Percentiles rank a stretch among this genome's conserved stretches.
phyloP scores from a whole-genome alignment of 2,113 vertebrate genomes.

The Oncorhynchus tshawytscha region DNA sequence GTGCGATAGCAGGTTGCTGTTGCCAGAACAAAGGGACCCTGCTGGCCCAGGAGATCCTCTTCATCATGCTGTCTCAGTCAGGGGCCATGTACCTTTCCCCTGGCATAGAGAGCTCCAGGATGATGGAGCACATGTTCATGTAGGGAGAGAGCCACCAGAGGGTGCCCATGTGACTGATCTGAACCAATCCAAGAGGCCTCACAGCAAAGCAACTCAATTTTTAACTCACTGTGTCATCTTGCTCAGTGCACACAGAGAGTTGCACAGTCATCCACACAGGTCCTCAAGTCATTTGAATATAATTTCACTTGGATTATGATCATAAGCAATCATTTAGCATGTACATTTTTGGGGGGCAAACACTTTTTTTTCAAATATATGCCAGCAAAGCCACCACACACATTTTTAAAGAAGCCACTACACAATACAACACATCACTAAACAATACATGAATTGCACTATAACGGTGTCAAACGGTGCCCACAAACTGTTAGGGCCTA shows the following conservation, averaged over 20 bases:
- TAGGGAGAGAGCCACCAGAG: slow-evolving; percentile 33
- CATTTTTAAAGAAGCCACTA: too few species aligned
- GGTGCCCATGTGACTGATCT: slow-evolving; percentile 21
- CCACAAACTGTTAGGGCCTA: too few species aligned
- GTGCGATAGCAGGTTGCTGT: slow-evolving; percentile 38
- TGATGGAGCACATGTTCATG: slow-evolving; percentile 42
- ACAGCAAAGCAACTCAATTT: background rate
- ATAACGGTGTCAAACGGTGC: too few species aligned
- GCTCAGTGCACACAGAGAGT: background rate
- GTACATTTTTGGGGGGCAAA: too few species aligned
- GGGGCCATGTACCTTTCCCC: slow-evolving; percentile 19
- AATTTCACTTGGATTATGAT: too few species aligned
- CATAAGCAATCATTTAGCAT: too few species aligned
- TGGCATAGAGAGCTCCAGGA: slow-evolving; percentile 11
- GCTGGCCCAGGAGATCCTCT: slow-evolving; percentile 41
- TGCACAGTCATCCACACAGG: background rate
- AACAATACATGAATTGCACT: too few species aligned
- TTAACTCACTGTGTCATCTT: background rate
- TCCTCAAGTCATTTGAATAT: background rate
- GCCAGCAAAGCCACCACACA: too few species aligned
- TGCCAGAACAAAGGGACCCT: background rate
- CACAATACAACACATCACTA: too few species aligned
- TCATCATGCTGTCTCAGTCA: slow-evolving; percentile 32
- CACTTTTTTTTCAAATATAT: too few species aligned
- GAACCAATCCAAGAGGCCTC: background rate